Conservation (phyloP, 2,113 vertebrate genomes). For the Chionis minor region DNA sequence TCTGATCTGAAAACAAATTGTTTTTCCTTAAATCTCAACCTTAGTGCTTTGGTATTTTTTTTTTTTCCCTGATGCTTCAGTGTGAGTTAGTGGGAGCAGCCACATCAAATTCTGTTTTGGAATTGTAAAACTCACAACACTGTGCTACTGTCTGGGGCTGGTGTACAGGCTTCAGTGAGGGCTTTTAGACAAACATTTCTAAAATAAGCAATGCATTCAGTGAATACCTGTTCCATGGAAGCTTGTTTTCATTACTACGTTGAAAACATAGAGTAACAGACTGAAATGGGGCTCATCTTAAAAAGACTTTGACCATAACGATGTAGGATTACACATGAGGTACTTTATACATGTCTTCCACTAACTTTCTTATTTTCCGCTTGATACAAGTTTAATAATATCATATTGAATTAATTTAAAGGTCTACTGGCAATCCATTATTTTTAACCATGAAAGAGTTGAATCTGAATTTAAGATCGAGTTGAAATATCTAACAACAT, state of each 20-base stretch:
- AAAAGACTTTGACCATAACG: background rate
- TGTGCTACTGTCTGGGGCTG: background rate
- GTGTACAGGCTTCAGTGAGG: background rate
- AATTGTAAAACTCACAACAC: background rate
- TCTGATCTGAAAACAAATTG: slow-evolving; percentile 70
- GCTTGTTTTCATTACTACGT: background rate
- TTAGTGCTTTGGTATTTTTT: background rate
- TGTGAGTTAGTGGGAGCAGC: background rate
- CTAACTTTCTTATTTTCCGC: background rate
- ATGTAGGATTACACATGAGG: background rate
- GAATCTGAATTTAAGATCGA: background rate
- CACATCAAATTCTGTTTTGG: background rate
- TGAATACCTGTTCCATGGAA: background rate
- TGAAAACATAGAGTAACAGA: background rate
- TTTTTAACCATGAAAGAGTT: background rate
- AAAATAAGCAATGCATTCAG: background rate
- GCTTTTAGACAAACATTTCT: background rate
- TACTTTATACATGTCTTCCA: background rate
- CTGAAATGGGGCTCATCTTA: background rate
- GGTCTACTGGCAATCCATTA: background rate
- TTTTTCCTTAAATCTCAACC: slow-evolving; percentile 32
- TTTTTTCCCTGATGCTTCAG: background rate
- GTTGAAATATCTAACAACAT: background rate
- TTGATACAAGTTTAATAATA: background rate
- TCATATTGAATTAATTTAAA: background rate